Evolutionary conservation across 2,888 invertebrate species (phyloP), one percentile per base, ranked within the genome.

Genomic region (Macropis europaea): DNA sequence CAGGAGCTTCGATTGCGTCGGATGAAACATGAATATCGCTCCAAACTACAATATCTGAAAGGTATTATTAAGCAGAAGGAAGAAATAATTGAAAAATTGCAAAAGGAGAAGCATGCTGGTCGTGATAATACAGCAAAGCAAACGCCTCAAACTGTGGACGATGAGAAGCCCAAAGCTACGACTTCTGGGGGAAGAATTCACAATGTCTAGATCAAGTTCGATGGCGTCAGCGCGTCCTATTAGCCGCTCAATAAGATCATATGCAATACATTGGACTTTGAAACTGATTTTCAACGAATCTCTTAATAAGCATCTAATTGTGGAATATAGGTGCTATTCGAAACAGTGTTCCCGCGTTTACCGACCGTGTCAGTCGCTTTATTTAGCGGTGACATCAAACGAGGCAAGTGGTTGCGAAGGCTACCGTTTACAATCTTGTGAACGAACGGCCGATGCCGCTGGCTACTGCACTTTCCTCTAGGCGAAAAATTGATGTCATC

Each of bases 11-110:
- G 89, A 15, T 91, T 91, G 2, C 90, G 89, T 38, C 86, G 86
- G 24, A 90, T 92, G 90, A 92, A 91, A 80, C 84, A 86, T 9
- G 91, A 92, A 63, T 91, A 92, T 82, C 87, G 88, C 59, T 87
- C 88, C 38, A 92, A 92, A 83, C 84, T 92, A 30, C 88, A 90
- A 50, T 87, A 90, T 32, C 83, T 92, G 40, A 90, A 90, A 61
- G 85, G 88, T 70, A 85, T 92, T 34, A 87, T 92, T 7, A 90
- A 86, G 53, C 89, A 90, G 62, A 91, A 91, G 69, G 91, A 92
- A 68, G 89, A 88, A 30, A 85, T 87, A 30, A 91, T 91, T 57
- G 86, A 81, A 72, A 89, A 82, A 74, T 86, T 89, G 74, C 89
- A 88, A 47, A 84, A 84, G 43, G 89, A 88, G 62, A 89, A 47